phyloP scores from a whole-genome alignment of 1,140 invertebrate genomes.

The Zophobas atratus region DNA sequence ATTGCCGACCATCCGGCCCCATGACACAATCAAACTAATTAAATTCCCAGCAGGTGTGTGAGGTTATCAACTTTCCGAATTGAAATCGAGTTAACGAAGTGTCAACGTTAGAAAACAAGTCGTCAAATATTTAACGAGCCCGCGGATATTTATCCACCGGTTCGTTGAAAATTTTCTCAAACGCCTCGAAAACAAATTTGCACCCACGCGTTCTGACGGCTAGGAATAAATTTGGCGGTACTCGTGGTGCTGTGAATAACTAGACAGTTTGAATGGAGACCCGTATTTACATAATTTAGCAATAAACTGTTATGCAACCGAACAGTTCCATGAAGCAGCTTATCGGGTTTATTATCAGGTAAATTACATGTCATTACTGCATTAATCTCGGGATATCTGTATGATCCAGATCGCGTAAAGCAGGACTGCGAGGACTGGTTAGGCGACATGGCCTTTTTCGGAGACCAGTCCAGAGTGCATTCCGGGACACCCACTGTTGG shows the following conservation, averaged over 20 bases:
- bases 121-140: slow-evolving; percentile 8
- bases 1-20: slow-evolving; percentile 4
- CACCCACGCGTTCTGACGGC: slow-evolving; percentile 15
- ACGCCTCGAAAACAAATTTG: slow-evolving; percentile 17
- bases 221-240: neutral
- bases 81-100: neutral
- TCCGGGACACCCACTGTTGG: slow-evolving; percentile 28
- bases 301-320: slow-evolving; percentile 36
- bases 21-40: slow-evolving; percentile 24
- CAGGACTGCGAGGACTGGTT: slow-evolving; percentile 3
- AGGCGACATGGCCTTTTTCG: slow-evolving; percentile 15
- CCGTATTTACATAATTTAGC: slow-evolving; percentile 31
- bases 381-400: slow-evolving; percentile 28
- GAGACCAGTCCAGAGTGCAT: slow-evolving; percentile 29
- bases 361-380: slow-evolving; percentile 32
- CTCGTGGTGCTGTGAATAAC: slow-evolving; percentile 13
- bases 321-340: slow-evolving; percentile 2
- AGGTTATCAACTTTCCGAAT: slow-evolving; percentile 5
- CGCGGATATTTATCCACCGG: slow-evolving; percentile 6
- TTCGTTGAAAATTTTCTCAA: slow-evolving; percentile 12
- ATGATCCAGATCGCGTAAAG: slow-evolving; percentile 16
- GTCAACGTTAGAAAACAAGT: slow-evolving; percentile 7
- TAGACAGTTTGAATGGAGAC: slow-evolving; percentile 24
- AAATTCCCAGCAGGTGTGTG: slow-evolving; percentile 14
- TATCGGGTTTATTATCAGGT: slow-evolving; percentile 31